Percentiles rank a stretch among this genome's conserved stretches.
Evolutionary conservation across 1,140 invertebrate genomes (phyloP).

Genomic region (Portunus trituberculatus): DNA sequence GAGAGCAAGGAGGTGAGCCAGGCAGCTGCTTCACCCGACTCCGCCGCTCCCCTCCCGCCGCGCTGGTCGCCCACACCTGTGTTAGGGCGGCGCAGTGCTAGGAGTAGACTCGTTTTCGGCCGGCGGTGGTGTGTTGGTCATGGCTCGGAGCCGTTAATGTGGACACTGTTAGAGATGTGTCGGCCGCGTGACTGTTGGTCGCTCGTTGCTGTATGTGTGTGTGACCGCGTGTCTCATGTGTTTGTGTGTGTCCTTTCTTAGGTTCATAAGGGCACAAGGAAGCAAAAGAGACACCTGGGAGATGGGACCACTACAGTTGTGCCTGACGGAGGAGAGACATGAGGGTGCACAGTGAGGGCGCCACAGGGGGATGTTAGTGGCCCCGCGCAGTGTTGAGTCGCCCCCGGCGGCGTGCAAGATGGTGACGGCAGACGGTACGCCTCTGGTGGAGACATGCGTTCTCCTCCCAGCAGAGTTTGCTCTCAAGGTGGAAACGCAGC

Average conservation of each 20-base stretch:
- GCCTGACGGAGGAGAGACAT: constrained; percentile 10
- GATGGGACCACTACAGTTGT: not conserved
- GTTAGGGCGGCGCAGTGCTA: not conserved
- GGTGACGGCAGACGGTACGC: constrained; percentile 67
- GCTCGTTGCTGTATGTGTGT: no score
- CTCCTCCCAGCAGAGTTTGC: constrained; percentile 94
- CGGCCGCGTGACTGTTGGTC: not conserved
- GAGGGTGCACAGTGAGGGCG: not conserved
- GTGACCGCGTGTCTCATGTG: no score
- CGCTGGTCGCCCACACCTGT: not conserved
- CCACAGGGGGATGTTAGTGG: constrained; percentile 32
- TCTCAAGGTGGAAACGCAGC: constrained; percentile 86
- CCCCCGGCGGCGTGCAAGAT: constrained; percentile 40
- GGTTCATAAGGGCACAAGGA: not conserved
- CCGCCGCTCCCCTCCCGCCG: not conserved
- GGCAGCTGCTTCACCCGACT: not conserved
- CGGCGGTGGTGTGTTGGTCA: not conserved
- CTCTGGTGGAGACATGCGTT: constrained; percentile 92
- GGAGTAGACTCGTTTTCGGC: not conserved
- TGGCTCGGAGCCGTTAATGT: no score
- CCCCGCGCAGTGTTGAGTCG: constrained; percentile 29
- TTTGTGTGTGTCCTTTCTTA: not conserved
- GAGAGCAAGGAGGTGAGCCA: not conserved
- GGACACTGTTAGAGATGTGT: not conserved
- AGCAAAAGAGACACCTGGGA: not conserved